Conservation (phyloP, 2,888 invertebrate genomes). For the Nemapogon koenigi region DNA sequence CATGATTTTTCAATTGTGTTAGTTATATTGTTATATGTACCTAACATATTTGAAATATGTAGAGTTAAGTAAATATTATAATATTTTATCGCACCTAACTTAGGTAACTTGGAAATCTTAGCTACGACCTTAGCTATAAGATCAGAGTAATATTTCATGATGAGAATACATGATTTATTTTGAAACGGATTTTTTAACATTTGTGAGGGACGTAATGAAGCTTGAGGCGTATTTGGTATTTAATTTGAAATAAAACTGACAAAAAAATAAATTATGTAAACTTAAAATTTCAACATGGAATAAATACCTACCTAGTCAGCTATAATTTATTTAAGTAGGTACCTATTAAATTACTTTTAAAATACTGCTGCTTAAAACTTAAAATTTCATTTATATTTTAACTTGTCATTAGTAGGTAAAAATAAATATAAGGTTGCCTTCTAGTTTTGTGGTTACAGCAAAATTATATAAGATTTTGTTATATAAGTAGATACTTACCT, state of each 20-base stretch:
- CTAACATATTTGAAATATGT: no score
- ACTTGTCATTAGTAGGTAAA: background rate
- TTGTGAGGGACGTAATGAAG: conserved; percentile 11
- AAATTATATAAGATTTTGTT: no score
- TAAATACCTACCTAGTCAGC: background rate
- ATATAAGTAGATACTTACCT: no score
- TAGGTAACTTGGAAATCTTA: no score
- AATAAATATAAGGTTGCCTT: no score
- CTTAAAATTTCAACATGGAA: background rate
- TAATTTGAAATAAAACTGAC: no score
- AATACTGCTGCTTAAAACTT: background rate
- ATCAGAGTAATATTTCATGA: conserved; percentile 53
- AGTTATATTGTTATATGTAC: no score
- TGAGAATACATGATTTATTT: conserved; percentile 61
- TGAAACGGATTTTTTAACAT: conserved; percentile 14
- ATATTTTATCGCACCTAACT: no score
- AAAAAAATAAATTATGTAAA: no score
- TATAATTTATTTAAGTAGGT: background rate
- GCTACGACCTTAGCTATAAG: conserved; percentile 2
- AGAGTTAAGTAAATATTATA: no score
- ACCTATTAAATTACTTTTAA: background rate
- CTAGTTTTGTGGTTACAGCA: no score
- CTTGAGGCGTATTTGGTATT: conserved; percentile 6
- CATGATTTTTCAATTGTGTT: no score
- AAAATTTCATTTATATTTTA: background rate